Conservation (phyloP, 1,140 invertebrate genomes). For the Drosophila saltans region DNA sequence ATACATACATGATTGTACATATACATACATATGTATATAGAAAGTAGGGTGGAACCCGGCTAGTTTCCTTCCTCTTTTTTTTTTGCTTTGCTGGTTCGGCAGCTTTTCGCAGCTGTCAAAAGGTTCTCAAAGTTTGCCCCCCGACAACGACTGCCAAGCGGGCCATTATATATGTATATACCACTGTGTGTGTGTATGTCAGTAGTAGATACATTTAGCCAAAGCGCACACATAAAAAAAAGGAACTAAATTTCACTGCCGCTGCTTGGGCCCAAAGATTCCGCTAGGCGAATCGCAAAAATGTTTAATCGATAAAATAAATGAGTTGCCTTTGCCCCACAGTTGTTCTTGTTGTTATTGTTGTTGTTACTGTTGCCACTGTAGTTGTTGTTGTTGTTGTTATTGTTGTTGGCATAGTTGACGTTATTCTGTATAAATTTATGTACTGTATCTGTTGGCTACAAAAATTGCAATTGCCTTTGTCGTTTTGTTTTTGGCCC, state of each 20-base stretch:
- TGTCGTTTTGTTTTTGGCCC: conserved; percentile 13
- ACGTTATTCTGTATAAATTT: conserved; percentile 54
- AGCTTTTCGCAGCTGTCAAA: conserved; percentile 69
- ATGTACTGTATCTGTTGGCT: conserved; percentile 38
- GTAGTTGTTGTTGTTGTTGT: conserved; percentile 77
- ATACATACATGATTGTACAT: not conserved
- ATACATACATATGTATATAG: conserved; percentile 4
- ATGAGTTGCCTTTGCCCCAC: conserved; percentile 73
- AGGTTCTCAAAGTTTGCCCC: conserved; percentile 76
- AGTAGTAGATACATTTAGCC: conserved; percentile 78
- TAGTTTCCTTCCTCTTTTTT: conserved; percentile 19
- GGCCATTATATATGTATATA: conserved; percentile 20
- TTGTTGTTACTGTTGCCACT: conserved; percentile 61
- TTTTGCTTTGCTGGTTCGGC: conserved; percentile 16
- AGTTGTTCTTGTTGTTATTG: conserved; percentile 30
- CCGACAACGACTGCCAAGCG: conserved; percentile 36
- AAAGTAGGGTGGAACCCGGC: conserved; percentile 47
- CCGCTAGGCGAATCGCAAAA: conserved; percentile 81
- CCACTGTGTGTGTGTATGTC: conserved; percentile 57
- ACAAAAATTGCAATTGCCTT: conserved; percentile 30
- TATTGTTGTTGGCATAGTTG: conserved; percentile 53
- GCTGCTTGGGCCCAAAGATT: conserved; percentile 63
- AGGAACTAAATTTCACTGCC: conserved; percentile 31
- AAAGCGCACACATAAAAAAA: conserved; percentile 43
- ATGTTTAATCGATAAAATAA: conserved; percentile 82